Evolutionary conservation across 2,888 invertebrate genomes (phyloP).

Genomic region (Pterostichus madidus): DNA sequence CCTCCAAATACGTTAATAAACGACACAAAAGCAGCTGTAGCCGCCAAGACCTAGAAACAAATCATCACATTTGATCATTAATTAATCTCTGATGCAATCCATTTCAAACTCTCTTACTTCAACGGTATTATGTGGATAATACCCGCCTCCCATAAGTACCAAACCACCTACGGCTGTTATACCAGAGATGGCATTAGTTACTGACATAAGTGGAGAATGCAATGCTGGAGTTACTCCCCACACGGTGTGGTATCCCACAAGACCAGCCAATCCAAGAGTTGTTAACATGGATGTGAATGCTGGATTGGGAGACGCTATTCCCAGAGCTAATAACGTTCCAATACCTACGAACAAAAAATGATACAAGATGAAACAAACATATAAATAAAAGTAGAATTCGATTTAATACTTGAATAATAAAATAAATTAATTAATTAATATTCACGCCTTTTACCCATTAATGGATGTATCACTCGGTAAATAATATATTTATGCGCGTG

Average conservation of each 20-base stretch:
- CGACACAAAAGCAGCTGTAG: slow-evolving; percentile 91
- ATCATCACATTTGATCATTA: background rate
- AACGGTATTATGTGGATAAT: slow-evolving; percentile 86
- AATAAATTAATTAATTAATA: too few species aligned
- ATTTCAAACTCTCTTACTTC: slow-evolving; percentile 78
- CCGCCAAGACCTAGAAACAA: slow-evolving; percentile 83
- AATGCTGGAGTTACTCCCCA: slow-evolving; percentile 95
- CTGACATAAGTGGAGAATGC: slow-evolving; percentile 95
- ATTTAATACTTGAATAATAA: too few species aligned
- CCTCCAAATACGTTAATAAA: slow-evolving; percentile 95
- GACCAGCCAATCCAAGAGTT: slow-evolving; percentile 89
- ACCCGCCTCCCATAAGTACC: slow-evolving; percentile 91
- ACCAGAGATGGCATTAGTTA: slow-evolving; percentile 94
- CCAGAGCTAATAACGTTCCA: slow-evolving; percentile 84
- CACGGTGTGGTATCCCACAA: slow-evolving; percentile 92
- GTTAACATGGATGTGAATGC: slow-evolving; percentile 93
- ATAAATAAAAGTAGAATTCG: background rate
- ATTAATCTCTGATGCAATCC: background rate
- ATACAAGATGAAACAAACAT: background rate
- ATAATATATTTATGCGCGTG: too few species aligned
- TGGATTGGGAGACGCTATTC: slow-evolving; percentile 88
- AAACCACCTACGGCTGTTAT: slow-evolving; percentile 95
- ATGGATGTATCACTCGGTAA: too few species aligned
- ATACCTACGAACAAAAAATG: slow-evolving; percentile 80
- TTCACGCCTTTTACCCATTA: too few species aligned